phyloP scores from a whole-genome alignment of 2,113 vertebrate genomes.

The Gavialis gangeticus region DNA sequence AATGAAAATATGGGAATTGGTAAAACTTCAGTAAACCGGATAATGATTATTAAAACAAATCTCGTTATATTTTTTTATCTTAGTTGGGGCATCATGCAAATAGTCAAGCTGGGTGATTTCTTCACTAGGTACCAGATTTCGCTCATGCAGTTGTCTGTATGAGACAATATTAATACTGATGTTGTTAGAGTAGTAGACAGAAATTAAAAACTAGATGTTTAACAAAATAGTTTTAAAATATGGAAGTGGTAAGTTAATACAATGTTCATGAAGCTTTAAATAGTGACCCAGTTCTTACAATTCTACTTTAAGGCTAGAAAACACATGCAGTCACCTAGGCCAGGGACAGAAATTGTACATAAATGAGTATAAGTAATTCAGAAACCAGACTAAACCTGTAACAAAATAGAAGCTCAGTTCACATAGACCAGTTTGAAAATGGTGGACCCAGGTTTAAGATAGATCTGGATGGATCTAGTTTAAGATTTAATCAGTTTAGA shows the following conservation, averaged over 20 bases:
- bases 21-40: not conserved
- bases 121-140: not conserved
- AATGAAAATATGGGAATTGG: slow-evolving; percentile 3
- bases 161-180: not conserved
- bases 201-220: not conserved
- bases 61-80: not conserved
- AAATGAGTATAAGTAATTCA: no score
- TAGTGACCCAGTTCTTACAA: not conserved
- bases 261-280: not conserved
- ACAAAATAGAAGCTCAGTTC: no score
- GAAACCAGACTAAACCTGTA: no score
- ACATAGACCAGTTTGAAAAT: no score
- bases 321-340: no score
- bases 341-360: no score
- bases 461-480: no score
- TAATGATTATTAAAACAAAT: not conserved
- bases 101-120: not conserved
- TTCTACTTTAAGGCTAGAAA: not conserved
- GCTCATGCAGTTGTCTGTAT: not conserved
- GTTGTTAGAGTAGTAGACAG: not conserved
- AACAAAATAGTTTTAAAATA: not conserved
- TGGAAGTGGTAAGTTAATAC: not conserved
- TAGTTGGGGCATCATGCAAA: not conserved
- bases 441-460: no score
- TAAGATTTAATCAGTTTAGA: no score